Base-by-base conservation (phyloP, 2,888 invertebrate genomes). In the Limnephilus lunatus region DNA sequence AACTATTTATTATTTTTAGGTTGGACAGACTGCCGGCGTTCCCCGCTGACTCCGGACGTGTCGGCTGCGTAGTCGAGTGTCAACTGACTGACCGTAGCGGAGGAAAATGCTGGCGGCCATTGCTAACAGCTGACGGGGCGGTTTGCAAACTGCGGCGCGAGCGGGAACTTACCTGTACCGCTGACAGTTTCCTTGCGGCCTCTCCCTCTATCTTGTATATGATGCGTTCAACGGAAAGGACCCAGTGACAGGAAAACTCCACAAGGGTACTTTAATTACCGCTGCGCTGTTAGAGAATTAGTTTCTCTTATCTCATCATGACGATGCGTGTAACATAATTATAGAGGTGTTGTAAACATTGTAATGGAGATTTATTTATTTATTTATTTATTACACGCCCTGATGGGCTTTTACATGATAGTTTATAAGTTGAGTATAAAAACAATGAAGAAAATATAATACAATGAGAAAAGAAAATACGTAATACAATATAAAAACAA, bases 71-170 rank as follows among this genome's bases (percentile, higher is more conserved):
- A 89, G 39, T 90, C 90, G 85, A 68, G 32, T 92, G 53, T 87
- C 85, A 91, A 91, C 91, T 90, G 90, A 86, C 89, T 88, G 88
- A 82, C 88, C 83, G 82, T 48, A 32, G 81, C 80, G 35, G 88
- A 83, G 53, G 82, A 48, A 31, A 80, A 14, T 48, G 87, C 87
- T 80, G 25, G 44, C 44, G 32, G 44, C 87, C 80, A 87, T 68
- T 25, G 80, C 90, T 44, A 82, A 48, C 90, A 90, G 90, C 90
- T 90, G 90, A 90, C 82, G 30, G 68, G n/a, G 90, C 90, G 90
- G 44, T 82, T 90, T 83, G 82, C 82, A 90, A 90, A 90, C 90
- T 48, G 90, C 82, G 90, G 90, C 39, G 81, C 90, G 90, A 14
- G 90, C 30, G 88, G 31, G 31, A 25, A 25, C 85, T 19, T 39